Evolutionary conservation across 2,888 invertebrate species (phyloP).

Genomic region (Nephrotoma flavescens): DNA sequence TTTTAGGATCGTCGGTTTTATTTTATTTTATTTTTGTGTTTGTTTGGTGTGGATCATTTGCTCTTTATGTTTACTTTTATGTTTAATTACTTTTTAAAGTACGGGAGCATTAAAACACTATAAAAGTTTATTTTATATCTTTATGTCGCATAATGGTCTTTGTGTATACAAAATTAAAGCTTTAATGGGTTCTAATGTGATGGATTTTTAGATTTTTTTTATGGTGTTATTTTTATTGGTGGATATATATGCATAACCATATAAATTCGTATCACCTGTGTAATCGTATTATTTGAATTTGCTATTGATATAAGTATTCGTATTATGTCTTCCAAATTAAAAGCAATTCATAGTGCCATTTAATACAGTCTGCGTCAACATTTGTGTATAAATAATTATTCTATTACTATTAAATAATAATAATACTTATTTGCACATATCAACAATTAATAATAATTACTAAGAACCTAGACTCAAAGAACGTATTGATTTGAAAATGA

Average conservation of each 20-base stretch:
- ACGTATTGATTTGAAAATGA: no score
- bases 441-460: no score
- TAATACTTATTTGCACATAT: no score
- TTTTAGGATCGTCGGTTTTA: background rate
- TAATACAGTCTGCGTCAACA: no score
- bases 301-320: no score
- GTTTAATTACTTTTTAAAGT: background rate
- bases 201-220: background rate
- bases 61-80: background rate
- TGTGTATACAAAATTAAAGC: background rate
- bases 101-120: background rate
- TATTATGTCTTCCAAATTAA: no score
- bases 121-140: background rate
- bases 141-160: background rate
- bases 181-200: background rate
- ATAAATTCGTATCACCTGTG: background rate
- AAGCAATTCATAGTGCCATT: no score
- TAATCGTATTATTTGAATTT: background rate
- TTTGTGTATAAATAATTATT: no score
- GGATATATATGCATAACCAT: background rate
- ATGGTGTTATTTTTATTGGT: background rate
- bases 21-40: background rate
- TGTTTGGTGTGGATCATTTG: background rate
- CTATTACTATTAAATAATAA: no score
- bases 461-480: no score